These are phyloP conservation scores for Acinonyx jubatus DNA, from an alignment of 2,113 vertebrate genomes.

Conservation along the genomic window DNA sequence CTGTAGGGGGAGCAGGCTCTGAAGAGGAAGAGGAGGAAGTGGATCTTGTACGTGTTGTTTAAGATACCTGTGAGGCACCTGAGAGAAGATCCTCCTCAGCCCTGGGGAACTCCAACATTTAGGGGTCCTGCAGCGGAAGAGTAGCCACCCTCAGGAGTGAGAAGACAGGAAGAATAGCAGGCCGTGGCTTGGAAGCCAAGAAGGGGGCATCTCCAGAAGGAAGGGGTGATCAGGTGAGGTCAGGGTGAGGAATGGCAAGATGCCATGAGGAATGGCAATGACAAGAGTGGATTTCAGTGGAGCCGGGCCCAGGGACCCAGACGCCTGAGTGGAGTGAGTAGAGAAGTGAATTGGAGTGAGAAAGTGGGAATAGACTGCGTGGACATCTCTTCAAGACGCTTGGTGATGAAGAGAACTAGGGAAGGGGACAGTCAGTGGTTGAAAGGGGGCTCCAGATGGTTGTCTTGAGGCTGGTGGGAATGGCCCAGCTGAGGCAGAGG, in stretches of 20 bases:
- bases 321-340: neutral
- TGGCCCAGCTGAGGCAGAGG: neutral
- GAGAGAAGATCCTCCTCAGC: neutral
- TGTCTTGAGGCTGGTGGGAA: neutral
- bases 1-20: neutral
- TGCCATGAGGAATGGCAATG: neutral
- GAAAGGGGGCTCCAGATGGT: neutral
- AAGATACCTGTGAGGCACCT: neutral
- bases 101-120: neutral
- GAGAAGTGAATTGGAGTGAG: neutral
- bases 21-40: neutral
- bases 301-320: accelerated
- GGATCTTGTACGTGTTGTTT: neutral
- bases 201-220: neutral
- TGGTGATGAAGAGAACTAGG: neutral
- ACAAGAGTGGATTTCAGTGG: neutral
- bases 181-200: neutral
- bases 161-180: neutral
- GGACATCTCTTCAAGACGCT: neutral
- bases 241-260: neutral
- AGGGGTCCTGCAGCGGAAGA: neutral
- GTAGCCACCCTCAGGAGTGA: neutral
- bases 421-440: neutral
- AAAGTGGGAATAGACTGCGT: neutral
- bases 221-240: neutral